Conservation (phyloP, 2,797 vertebrate genomes). For the Notamacropus eugenii region DNA sequence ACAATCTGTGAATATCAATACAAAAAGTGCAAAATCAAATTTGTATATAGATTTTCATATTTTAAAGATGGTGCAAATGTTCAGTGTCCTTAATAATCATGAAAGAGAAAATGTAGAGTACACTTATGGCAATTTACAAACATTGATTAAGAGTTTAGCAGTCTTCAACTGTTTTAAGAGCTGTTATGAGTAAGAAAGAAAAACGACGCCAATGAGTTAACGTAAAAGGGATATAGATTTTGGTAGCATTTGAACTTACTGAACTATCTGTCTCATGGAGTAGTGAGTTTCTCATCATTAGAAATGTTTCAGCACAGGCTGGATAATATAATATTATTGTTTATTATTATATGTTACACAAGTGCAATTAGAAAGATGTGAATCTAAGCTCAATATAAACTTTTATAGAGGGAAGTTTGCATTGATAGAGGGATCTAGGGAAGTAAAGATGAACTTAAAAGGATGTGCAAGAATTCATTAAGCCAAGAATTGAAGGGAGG, state of each 20-base stretch:
- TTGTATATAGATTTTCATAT: not conserved
- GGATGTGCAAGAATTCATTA: not conserved
- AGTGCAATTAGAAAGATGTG: not conserved
- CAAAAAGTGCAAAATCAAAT: not conserved
- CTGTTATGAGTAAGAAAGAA: not conserved
- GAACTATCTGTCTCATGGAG: not conserved
- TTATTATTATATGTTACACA: not conserved
- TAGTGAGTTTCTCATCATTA: not conserved
- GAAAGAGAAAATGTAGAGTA: not conserved
- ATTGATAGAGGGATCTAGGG: not conserved
- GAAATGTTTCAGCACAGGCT: not conserved
- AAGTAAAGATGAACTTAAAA: not conserved
- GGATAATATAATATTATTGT: not conserved
- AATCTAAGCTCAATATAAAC: not conserved
- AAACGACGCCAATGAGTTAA: not conserved
- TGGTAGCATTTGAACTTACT: not conserved
- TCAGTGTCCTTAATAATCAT: not conserved
- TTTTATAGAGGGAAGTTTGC: not conserved
- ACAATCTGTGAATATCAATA: not conserved
- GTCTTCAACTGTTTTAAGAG: not conserved
- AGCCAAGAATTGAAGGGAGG: not conserved
- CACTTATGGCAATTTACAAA: not conserved
- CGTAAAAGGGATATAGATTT: not conserved
- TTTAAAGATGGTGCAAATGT: not conserved
- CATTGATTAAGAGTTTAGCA: not conserved